A percentile compares a stretch with the other conserved stretches of the same genome.
Conservation (phyloP, 2,888 invertebrate species). For the Clistopyga incitator region DNA sequence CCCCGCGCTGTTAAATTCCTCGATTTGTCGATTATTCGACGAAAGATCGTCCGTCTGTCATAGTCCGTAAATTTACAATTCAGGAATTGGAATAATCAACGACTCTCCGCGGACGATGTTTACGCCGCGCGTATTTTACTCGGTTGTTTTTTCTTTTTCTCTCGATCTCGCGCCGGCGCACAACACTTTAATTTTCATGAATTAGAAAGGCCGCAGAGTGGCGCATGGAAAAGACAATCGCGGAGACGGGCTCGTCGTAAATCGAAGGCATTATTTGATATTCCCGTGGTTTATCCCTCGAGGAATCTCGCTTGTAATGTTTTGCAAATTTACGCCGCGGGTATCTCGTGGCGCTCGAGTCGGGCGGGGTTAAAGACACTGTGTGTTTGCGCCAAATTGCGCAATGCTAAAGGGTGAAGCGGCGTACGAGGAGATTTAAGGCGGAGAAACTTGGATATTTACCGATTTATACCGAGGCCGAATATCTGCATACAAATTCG, state of each 20-base stretch:
- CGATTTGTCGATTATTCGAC: not conserved
- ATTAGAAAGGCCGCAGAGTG: constrained; percentile 19
- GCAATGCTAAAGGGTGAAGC: not conserved
- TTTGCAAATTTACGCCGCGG: constrained; percentile 5
- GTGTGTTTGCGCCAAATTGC: not conserved
- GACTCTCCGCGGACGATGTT: not conserved
- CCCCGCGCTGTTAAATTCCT: not conserved
- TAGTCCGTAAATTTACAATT: not conserved
- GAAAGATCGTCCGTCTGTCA: not conserved
- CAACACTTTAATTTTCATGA: constrained; percentile 18
- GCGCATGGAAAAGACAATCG: constrained; percentile 5
- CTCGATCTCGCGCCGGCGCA: not conserved
- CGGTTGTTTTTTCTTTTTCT: not conserved
- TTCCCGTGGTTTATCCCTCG: constrained; percentile 9
- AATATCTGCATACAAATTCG: constrained; percentile 21
- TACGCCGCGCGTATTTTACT: not conserved
- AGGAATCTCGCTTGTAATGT: constrained; percentile 21
- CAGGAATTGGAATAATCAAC: not conserved
- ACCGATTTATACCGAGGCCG: constrained; percentile 24
- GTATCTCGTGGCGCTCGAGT: not conserved
- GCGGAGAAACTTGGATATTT: constrained; percentile 14
- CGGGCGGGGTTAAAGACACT: constrained; percentile 21
- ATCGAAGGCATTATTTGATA: constrained; percentile 9
- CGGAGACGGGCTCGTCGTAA: constrained; percentile 1
- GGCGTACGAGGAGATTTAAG: not conserved